Conservation (phyloP, 1,140 invertebrate species). For the Agraylea sexmaculata region DNA sequence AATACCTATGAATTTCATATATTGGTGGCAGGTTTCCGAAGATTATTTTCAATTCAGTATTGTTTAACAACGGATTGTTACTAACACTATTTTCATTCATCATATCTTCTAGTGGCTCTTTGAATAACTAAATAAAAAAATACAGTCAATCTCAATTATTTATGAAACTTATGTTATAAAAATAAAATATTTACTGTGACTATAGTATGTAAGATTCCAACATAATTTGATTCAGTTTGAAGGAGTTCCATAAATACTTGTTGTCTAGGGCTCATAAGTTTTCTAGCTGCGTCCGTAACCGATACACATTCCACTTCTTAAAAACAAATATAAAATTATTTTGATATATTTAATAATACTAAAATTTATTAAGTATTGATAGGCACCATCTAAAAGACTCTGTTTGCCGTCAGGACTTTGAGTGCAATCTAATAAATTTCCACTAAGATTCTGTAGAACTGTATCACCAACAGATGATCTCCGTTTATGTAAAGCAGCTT, state of each 20-base stretch:
- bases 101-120: constrained; percentile 79
- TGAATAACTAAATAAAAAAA: constrained; percentile 64
- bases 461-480: constrained; percentile 74
- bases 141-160: background rate
- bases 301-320: constrained; percentile 38
- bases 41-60: constrained; percentile 88
- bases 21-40: constrained; percentile 94
- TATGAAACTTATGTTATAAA: constrained; percentile 5
- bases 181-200: constrained; percentile 52
- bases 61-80: constrained; percentile 66
- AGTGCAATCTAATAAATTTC: constrained; percentile 77
- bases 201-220: constrained; percentile 86
- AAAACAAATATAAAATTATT: constrained; percentile 13
- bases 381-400: constrained; percentile 45
- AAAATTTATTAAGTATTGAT: too few relatives aligned
- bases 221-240: constrained; percentile 95
- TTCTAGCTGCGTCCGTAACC: constrained; percentile 46
- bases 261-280: constrained; percentile 62
- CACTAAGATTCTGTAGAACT: constrained; percentile 68
- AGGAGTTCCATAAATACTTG: constrained; percentile 88
- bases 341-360: too few relatives aligned
- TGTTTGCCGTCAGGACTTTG: constrained; percentile 62
- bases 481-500: constrained; percentile 53
- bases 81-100: constrained; percentile 45
- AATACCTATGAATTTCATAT: constrained; percentile 75